phyloP scores from a whole-genome alignment of 2,113 vertebrate genomes.

The Passer montanus region DNA sequence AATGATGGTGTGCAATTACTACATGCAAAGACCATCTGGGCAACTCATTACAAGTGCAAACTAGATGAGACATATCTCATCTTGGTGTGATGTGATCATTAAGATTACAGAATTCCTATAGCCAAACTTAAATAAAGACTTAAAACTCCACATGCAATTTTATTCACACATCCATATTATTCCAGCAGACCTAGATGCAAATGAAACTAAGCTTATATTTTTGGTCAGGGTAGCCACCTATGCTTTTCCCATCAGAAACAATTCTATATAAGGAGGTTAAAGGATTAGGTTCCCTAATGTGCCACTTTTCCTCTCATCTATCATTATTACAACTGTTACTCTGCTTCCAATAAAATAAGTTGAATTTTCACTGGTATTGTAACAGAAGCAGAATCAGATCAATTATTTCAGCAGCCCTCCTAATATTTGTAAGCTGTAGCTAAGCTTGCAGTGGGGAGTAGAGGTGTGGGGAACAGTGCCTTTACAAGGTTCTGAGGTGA shows the following conservation, averaged over 20 bases:
- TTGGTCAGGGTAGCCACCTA: background rate
- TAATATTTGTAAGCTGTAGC: background rate
- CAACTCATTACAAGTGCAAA: background rate
- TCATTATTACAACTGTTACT: background rate
- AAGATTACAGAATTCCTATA: background rate
- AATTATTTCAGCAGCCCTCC: background rate
- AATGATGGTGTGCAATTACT: background rate
- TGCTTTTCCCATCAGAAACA: background rate
- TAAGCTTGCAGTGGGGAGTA: background rate
- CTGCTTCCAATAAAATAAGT: background rate
- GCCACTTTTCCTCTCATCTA: background rate
- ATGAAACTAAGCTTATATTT: background rate
- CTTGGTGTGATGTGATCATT: background rate
- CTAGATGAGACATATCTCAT: background rate
- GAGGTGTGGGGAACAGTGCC: background rate
- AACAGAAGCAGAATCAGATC: background rate
- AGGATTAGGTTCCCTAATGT: background rate
- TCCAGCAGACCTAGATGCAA: background rate
- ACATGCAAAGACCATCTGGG: background rate
- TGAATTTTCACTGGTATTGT: background rate
- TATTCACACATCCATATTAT: background rate
- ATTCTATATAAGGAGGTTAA: background rate
- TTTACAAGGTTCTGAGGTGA: background rate
- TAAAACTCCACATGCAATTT: background rate
- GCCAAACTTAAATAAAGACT: background rate